These are phyloP conservation scores for Phylloscopus trochiloides DNA, from an alignment of 2,113 vertebrate genomes.

Conservation along the genomic window DNA sequence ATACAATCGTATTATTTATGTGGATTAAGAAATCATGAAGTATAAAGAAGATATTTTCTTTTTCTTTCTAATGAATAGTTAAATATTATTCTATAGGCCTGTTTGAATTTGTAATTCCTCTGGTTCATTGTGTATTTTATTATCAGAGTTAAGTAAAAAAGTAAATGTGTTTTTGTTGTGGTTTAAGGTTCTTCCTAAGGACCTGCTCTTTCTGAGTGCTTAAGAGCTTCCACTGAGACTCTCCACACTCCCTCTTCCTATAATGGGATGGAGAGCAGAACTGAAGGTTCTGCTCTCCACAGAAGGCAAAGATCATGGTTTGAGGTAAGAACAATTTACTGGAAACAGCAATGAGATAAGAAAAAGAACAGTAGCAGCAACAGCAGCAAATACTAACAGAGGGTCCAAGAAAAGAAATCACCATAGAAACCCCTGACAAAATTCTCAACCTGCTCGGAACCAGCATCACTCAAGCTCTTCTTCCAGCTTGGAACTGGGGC, in stretches of 20 bases:
- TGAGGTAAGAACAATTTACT: neutral
- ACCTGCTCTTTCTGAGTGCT: too few species aligned
- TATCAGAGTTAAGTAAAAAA: neutral
- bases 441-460: accelerated
- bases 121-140: neutral
- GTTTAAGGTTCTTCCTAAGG: neutral
- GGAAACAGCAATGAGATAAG: neutral
- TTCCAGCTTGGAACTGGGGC: too few species aligned
- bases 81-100: neutral
- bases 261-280: neutral
- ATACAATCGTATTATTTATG: neutral
- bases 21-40: neutral
- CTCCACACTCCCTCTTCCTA: neutral
- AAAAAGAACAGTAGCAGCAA: neutral
- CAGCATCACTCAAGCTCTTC: neutral
- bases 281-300: too few species aligned
- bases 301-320: neutral
- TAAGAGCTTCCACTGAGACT: neutral
- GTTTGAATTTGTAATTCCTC: neutral
- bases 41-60: neutral
- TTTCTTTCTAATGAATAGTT: neutral
- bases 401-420: neutral
- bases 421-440: accelerated
- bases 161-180: neutral
- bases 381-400: neutral